These are phyloP conservation scores for Neodiprion virginianus DNA, from an alignment of 1,140 invertebrate species.

Conservation along the genomic window DNA sequence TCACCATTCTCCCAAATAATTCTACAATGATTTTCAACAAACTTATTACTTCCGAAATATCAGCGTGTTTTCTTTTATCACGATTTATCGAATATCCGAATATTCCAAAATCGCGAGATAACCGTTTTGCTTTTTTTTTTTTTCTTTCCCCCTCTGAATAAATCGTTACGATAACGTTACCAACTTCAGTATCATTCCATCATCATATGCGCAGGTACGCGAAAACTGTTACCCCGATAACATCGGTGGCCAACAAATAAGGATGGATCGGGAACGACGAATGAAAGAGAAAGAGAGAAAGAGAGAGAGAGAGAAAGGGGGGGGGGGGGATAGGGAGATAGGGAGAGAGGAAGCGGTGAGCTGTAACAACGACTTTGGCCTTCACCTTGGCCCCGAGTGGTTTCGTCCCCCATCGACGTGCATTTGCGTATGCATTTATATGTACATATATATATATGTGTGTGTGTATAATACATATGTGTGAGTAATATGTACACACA, in stretches of 20 bases:
- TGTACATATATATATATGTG: too few species aligned
- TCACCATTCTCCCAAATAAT: too few species aligned
- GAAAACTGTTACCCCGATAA: slow-evolving; percentile 19
- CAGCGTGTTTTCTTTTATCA: slow-evolving; percentile 23
- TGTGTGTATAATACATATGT: too few species aligned
- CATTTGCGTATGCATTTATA: neutral
- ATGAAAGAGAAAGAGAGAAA: neutral
- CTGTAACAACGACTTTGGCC: neutral
- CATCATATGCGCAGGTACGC: neutral
- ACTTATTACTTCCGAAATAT: slow-evolving; percentile 23
- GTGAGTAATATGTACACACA: neutral
- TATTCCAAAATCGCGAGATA: too few species aligned
- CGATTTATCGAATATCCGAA: too few species aligned
- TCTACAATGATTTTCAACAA: neutral
- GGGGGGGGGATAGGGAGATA: neutral
- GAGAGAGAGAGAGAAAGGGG: neutral
- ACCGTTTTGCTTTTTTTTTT: slow-evolving; percentile 19
- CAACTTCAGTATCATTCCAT: too few species aligned
- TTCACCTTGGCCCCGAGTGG: slow-evolving; percentile 32
- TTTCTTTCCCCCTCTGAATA: neutral
- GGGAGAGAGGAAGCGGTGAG: slow-evolving; percentile 1
- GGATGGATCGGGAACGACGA: too few species aligned
- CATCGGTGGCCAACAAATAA: too few species aligned
- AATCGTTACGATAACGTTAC: neutral
- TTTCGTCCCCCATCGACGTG: neutral